phyloP scores from a whole-genome alignment of 2,888 invertebrate species.

The Andrena haemorrhoa region DNA sequence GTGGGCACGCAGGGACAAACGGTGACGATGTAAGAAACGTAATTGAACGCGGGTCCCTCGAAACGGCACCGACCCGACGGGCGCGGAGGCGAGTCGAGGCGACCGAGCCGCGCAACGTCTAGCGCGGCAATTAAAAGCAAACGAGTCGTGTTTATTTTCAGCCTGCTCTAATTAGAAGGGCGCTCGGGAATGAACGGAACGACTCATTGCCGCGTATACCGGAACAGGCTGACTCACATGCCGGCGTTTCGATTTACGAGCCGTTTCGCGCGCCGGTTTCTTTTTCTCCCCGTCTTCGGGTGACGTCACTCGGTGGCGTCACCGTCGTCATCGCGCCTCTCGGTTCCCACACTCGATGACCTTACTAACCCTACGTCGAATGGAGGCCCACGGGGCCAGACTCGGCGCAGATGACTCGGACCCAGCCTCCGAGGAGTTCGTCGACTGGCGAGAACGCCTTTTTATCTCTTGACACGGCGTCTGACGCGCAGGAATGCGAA shows the following conservation, averaged over 20 bases:
- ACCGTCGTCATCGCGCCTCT: slow-evolving; percentile 73
- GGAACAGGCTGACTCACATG: slow-evolving; percentile 81
- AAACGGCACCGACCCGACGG: slow-evolving; percentile 7
- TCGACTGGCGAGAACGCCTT: slow-evolving; percentile 19
- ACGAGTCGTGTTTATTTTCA: slow-evolving; percentile 81
- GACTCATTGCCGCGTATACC: slow-evolving; percentile 77
- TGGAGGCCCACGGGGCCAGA: slow-evolving; percentile 46
- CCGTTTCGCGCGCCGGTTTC: slow-evolving; percentile 52
- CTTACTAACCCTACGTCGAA: slow-evolving; percentile 75
- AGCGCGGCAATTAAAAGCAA: slow-evolving; percentile 81
- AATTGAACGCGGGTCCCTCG: slow-evolving; percentile 49
- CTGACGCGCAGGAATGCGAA: slow-evolving; percentile 6
- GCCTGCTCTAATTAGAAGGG: slow-evolving; percentile 80
- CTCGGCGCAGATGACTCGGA: slow-evolving; percentile 49
- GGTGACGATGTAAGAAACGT: slow-evolving; percentile 26
- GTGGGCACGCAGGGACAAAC: slow-evolving; percentile 25
- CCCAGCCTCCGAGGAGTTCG: slow-evolving; percentile 8
- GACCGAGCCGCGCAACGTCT: slow-evolving; percentile 70
- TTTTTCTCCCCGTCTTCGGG: slow-evolving; percentile 50
- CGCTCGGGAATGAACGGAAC: slow-evolving; percentile 77
- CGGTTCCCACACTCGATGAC: slow-evolving; percentile 82
- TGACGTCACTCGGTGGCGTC: slow-evolving; percentile 82
- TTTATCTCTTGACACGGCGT: slow-evolving; percentile 28
- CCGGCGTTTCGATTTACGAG: slow-evolving; percentile 70
- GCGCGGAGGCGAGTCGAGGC: slow-evolving; percentile 12